A percentile compares a stretch with the other conserved stretches of the same genome.
phyloP scores from a whole-genome alignment of 2,888 invertebrate species.

The Diarsia rubi region DNA sequence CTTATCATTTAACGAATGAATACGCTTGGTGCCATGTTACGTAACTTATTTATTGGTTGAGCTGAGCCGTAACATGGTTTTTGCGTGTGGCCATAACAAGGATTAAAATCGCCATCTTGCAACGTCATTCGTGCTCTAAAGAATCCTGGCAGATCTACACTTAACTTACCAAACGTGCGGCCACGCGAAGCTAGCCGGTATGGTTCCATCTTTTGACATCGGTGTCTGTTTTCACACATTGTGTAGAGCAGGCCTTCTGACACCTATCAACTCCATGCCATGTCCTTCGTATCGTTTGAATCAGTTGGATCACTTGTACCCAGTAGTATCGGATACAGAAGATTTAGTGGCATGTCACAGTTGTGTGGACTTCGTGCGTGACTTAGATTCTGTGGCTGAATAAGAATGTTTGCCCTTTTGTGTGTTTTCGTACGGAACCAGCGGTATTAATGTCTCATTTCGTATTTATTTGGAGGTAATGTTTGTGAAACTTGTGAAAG shows the following conservation, averaged over 20 bases:
- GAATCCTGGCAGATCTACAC: neutral
- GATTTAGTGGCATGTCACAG: slow-evolving; percentile 64
- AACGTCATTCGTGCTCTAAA: neutral
- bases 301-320: slow-evolving; percentile 50
- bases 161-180: neutral
- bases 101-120: neutral
- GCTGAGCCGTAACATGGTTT: neutral
- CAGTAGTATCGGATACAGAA: slow-evolving; percentile 55
- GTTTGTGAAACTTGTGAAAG: neutral
- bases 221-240: neutral
- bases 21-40: neutral
- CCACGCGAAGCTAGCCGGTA: neutral
- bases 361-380: slow-evolving; percentile 57
- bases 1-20: too few species aligned
- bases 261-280: neutral
- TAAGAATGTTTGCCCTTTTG: slow-evolving; percentile 35
- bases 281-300: slow-evolving; percentile 31
- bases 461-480: slow-evolving; percentile 9
- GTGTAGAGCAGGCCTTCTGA: slow-evolving; percentile 8
- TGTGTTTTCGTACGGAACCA: slow-evolving; percentile 31
- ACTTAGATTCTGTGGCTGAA: slow-evolving; percentile 49
- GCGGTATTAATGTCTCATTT: slow-evolving; percentile 25
- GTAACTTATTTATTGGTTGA: neutral
- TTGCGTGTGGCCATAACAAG: neutral
- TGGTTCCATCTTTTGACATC: neutral